Evolutionary conservation across 2,888 invertebrate genomes (phyloP).

Genomic region (Platycnemis pennipes): DNA sequence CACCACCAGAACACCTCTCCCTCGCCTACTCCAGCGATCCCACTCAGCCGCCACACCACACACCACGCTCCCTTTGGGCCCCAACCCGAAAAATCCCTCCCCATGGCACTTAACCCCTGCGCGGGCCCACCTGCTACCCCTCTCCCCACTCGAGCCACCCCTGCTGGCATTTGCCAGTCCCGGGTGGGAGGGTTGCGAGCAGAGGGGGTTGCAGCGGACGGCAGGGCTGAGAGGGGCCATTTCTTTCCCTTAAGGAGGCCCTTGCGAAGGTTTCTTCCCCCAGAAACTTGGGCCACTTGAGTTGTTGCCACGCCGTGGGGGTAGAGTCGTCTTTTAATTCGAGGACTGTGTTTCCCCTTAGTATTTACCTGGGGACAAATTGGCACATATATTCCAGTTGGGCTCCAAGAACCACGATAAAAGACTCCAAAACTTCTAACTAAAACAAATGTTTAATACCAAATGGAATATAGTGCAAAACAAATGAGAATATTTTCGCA

Average conservation of each 20-base stretch:
- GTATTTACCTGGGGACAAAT: background rate
- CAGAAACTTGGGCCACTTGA: background rate
- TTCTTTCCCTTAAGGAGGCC: conserved; percentile 19
- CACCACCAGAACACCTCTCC: no score
- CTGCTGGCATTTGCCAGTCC: background rate
- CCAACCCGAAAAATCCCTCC: background rate
- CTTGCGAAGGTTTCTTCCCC: background rate
- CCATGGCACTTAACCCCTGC: background rate
- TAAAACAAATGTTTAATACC: background rate
- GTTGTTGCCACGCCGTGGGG: background rate
- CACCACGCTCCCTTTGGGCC: background rate
- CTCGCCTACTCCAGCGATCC: background rate
- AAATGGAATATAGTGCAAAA: background rate
- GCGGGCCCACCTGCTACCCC: background rate
- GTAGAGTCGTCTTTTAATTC: background rate
- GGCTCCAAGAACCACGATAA: no score
- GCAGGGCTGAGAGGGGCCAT: background rate
- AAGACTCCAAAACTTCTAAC: background rate
- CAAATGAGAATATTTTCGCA: background rate
- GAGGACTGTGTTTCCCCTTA: background rate
- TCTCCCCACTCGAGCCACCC: background rate
- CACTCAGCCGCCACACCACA: background rate
- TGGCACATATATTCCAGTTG: background rate
- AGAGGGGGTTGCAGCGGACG: background rate
- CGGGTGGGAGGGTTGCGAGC: background rate